Evolutionary conservation across 2,888 invertebrate genomes (phyloP).

Genomic region (Papilio protenor): DNA sequence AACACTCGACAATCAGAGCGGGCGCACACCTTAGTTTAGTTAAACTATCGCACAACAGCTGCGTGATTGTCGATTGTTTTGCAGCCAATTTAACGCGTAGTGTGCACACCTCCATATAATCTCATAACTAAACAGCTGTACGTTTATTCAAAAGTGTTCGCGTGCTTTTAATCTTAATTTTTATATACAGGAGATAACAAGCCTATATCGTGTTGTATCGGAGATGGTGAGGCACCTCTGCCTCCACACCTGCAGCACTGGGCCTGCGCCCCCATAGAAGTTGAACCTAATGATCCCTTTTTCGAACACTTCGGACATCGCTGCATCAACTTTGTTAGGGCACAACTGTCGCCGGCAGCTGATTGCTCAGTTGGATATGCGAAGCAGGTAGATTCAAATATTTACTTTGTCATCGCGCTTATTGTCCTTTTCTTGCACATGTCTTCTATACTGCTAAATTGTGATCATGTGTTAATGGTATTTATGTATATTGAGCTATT

Average conservation of each 20-base stretch:
- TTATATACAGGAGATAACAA: conserved; percentile 84
- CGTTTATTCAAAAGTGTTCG: not conserved
- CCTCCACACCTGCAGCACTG: conserved; percentile 84
- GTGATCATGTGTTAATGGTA: no score
- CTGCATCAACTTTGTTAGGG: conserved; percentile 90
- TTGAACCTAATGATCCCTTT: conserved; percentile 85
- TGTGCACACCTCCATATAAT: no score
- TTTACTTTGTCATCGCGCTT: not conserved
- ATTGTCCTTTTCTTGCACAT: not conserved
- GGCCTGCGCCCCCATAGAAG: conserved; percentile 87
- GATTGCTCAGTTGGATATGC: conserved; percentile 89
- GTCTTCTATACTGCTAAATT: no score
- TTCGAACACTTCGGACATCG: conserved; percentile 83
- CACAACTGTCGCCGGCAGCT: conserved; percentile 86
- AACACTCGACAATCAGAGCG: no score
- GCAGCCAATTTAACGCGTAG: no score
- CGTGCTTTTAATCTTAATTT: not conserved
- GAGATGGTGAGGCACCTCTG: conserved; percentile 82
- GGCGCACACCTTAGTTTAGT: no score
- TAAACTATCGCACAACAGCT: no score
- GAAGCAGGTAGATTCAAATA: conserved; percentile 83
- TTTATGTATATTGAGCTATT: no score
- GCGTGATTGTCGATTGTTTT: no score
- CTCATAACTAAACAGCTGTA: not conserved
- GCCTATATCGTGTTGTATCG: conserved; percentile 89